Evolutionary conservation across 2,113 vertebrate species (phyloP).

Genomic region (Cepphus grylle): DNA sequence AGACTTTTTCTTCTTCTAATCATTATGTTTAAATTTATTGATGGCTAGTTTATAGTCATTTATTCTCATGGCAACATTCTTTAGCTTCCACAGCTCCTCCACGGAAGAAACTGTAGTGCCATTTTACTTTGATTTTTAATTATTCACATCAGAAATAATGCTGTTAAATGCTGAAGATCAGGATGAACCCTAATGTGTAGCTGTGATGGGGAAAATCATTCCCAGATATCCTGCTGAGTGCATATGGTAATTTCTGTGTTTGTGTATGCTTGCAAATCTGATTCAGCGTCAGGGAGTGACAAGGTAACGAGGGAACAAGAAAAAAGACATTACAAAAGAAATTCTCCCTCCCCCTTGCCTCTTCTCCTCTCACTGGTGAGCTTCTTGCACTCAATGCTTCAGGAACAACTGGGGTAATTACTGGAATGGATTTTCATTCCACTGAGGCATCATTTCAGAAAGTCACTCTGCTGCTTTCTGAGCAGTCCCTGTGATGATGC

Average conservation of each 20-base stretch:
- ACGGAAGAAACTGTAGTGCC: not conserved
- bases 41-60: not conserved
- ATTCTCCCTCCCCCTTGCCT: not conserved
- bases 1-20: not conserved
- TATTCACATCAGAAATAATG: slow-evolving; percentile 10
- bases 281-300: not conserved
- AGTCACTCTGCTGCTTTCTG: not conserved
- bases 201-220: not conserved
- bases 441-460: not conserved
- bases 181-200: not conserved
- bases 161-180: not conserved
- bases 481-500: not conserved
- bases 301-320: not conserved
- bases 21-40: not conserved
- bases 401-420: not conserved
- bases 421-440: not conserved
- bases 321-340: not conserved
- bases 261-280: not conserved
- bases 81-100: not conserved
- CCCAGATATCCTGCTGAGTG: not conserved
- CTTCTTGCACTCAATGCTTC: not conserved
- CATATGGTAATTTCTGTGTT: slow-evolving; percentile 3
- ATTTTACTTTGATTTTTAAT: slow-evolving; percentile 27
- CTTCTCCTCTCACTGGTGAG: not conserved
- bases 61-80: not conserved